Conservation (phyloP, 2,113 vertebrate species). For the Athene cunicularia region DNA sequence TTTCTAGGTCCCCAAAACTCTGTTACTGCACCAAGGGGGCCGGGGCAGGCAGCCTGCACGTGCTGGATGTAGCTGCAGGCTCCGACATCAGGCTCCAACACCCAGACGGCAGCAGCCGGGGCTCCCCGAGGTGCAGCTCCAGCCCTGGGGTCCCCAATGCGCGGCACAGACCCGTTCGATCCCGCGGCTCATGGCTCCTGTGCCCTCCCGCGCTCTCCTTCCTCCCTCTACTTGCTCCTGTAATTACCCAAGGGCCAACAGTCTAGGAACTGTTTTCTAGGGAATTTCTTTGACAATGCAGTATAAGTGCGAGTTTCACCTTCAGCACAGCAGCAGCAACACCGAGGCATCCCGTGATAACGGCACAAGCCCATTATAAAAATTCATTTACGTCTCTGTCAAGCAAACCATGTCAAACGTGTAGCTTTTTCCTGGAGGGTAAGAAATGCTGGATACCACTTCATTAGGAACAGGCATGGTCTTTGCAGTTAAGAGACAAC, state of each 20-base stretch:
- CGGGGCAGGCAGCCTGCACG: not conserved
- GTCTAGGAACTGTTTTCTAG: slow-evolving; percentile 16
- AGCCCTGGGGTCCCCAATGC: not conserved
- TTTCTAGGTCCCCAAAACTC: not conserved
- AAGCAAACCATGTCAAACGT: rapidly evolving
- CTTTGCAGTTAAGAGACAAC: not conserved
- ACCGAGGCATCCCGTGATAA: not conserved
- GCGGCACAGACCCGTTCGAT: not conserved
- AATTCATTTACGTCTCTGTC: not conserved
- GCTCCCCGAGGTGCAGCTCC: not conserved
- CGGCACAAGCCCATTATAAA: not conserved
- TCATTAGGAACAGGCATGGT: rapidly evolving
- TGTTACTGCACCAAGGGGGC: not conserved
- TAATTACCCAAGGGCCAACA: not conserved
- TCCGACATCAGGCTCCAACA: not conserved
- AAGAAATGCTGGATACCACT: not conserved
- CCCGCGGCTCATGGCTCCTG: not conserved
- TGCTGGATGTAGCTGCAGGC: not conserved
- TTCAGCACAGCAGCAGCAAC: not conserved
- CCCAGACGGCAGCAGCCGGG: not conserved
- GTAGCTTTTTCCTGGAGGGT: rapidly evolving
- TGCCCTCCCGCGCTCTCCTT: not conserved
- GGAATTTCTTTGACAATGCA: not conserved
- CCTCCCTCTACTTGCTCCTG: not conserved
- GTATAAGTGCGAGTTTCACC: not conserved